Evolutionary conservation across 1,140 invertebrate genomes (phyloP).

Genomic region (Drosophila bipectinata): DNA sequence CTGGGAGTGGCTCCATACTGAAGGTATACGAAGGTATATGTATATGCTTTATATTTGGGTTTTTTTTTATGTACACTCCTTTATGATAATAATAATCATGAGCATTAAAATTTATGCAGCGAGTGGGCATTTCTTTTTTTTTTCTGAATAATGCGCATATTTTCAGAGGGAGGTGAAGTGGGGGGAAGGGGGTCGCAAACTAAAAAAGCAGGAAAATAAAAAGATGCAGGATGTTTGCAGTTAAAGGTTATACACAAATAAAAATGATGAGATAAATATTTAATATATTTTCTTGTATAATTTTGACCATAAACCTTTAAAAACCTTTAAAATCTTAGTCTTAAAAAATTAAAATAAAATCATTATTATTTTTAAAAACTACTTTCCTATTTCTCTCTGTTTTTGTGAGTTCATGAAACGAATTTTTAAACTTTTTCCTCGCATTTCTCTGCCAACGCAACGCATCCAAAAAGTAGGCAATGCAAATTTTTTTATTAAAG

Average conservation of each 20-base stretch:
- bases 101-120: slow-evolving; percentile 67
- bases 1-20: slow-evolving; percentile 5
- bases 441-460: background rate
- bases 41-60: slow-evolving; percentile 35
- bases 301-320: background rate
- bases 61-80: background rate
- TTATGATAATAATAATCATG: slow-evolving; percentile 65
- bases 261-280: background rate
- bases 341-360: background rate
- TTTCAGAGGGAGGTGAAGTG: slow-evolving; percentile 22
- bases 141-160: slow-evolving; percentile 71
- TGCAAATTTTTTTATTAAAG: slow-evolving; percentile 61
- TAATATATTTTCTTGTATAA: background rate
- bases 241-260: background rate
- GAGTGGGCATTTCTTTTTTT: slow-evolving; percentile 18
- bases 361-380: background rate
- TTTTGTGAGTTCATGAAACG: background rate
- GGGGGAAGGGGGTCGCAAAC: background rate
- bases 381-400: background rate
- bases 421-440: slow-evolving; percentile 13
- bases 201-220: slow-evolving; percentile 17
- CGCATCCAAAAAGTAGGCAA: slow-evolving; percentile 55
- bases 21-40: background rate
- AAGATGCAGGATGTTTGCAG: background rate
- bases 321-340: too few species aligned